phyloP scores from a whole-genome alignment of 2,113 vertebrate species.

The Lycaon pictus region DNA sequence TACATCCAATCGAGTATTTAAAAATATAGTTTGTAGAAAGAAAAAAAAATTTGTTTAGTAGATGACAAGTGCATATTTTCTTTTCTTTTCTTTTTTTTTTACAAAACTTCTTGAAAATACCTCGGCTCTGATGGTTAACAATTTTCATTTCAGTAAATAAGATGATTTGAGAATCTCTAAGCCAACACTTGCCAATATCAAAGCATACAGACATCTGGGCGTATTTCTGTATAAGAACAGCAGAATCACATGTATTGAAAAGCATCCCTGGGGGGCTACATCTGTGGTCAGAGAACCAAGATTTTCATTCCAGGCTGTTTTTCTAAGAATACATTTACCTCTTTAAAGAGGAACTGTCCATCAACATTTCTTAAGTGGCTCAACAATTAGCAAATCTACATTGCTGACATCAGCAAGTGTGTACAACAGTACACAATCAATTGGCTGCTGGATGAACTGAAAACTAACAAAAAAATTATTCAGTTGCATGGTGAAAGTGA shows the following conservation, averaged over 20 bases:
- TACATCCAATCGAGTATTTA: constrained; percentile 17
- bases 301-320: neutral
- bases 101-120: constrained; percentile 8
- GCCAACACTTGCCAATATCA: neutral
- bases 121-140: neutral
- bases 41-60: neutral
- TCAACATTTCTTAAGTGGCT: neutral
- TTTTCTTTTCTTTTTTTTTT: neutral
- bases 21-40: neutral
- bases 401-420: neutral
- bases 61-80: neutral
- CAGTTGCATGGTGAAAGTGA: neutral
- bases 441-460: neutral
- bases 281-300: neutral
- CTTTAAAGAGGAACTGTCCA: neutral
- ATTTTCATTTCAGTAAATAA: neutral
- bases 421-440: neutral
- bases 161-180: neutral
- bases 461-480: neutral
- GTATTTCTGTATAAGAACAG: constrained; percentile 6
- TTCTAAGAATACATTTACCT: neutral
- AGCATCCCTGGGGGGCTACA: neutral
- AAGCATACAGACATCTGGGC: neutral
- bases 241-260: neutral
- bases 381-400: neutral